Conservation (phyloP, 2,888 invertebrate genomes). For the Xylocampa areola region DNA sequence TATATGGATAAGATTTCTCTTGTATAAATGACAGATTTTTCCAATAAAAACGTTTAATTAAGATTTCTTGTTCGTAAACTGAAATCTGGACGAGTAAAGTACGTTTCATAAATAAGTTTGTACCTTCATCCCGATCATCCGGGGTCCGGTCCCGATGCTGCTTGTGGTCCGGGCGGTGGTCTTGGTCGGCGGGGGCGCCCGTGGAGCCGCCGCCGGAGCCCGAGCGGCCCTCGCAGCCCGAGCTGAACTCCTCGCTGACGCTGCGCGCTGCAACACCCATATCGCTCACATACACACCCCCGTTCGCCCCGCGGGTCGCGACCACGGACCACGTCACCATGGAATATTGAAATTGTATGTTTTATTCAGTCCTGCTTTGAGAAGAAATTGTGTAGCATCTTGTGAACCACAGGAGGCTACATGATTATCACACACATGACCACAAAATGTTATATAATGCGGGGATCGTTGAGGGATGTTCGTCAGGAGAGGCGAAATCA, state of each 20-base stretch:
- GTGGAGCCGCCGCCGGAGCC: constrained; percentile 92
- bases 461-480: constrained; percentile 11
- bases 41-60: too few relatives aligned
- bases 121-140: constrained; percentile 98
- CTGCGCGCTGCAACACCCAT: constrained; percentile 94
- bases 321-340: constrained; percentile 34
- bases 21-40: too few relatives aligned
- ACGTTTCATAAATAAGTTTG: too few relatives aligned
- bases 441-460: constrained; percentile 13
- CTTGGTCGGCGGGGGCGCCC: constrained; percentile 85
- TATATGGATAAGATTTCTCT: too few relatives aligned
- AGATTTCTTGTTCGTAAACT: too few relatives aligned
- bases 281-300: constrained; percentile 82
- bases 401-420: constrained; percentile 40
- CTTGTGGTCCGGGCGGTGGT: constrained; percentile 87
- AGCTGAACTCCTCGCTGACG: constrained; percentile 99
- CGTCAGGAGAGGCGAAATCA: constrained; percentile 30
- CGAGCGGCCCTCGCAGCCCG: constrained; percentile 98
- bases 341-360: constrained; percentile 45
- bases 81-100: too few relatives aligned
- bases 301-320: constrained; percentile 52
- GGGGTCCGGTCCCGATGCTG: constrained; percentile 93
- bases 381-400: constrained; percentile 44
- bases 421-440: constrained; percentile 35
- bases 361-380: constrained; percentile 40